Percentiles rank a stretch among this genome's conserved stretches.
Conservation (phyloP, 2,888 invertebrate genomes). For the Drosophila robusta region DNA sequence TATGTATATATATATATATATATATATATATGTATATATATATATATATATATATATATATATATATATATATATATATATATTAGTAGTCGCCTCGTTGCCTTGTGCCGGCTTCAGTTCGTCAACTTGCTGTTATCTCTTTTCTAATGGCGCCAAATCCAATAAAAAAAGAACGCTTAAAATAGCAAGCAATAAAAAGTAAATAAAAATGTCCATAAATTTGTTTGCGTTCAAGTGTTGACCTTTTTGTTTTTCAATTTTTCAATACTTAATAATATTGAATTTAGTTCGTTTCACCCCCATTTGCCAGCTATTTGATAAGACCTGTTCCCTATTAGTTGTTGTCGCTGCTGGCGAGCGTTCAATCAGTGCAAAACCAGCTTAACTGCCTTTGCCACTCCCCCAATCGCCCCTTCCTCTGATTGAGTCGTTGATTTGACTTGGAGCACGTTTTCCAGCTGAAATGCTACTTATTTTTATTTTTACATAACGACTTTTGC, state of each 20-base stretch:
- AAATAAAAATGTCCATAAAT: constrained; percentile 52
- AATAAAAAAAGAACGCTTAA: constrained; percentile 44
- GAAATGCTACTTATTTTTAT: constrained; percentile 20
- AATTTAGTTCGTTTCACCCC: constrained; percentile 3
- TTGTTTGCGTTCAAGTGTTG: constrained; percentile 45
- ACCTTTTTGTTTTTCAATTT: constrained; percentile 31
- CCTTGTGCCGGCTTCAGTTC: constrained; percentile 45
- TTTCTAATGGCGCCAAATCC: constrained; percentile 38
- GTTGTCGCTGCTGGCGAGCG: constrained; percentile 7
- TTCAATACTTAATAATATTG: neutral
- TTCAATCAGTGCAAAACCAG: constrained; percentile 33
- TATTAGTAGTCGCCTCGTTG: neutral
- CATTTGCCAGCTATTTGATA: constrained; percentile 30
- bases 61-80: neutral
- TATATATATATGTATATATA: neutral
- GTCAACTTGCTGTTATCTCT: constrained; percentile 44
- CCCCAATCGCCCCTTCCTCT: constrained; percentile 12
- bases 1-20: neutral
- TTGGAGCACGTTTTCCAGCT: constrained; percentile 46
- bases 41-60: neutral
- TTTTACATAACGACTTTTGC: constrained; percentile 64
- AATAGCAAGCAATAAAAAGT: constrained; percentile 54
- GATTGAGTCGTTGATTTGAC: constrained; percentile 14
- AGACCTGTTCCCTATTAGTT: constrained; percentile 24
- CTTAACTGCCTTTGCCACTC: constrained; percentile 2